Evolutionary conservation across 2,888 invertebrate species (phyloP).

Genomic region (Blera fallax): DNA sequence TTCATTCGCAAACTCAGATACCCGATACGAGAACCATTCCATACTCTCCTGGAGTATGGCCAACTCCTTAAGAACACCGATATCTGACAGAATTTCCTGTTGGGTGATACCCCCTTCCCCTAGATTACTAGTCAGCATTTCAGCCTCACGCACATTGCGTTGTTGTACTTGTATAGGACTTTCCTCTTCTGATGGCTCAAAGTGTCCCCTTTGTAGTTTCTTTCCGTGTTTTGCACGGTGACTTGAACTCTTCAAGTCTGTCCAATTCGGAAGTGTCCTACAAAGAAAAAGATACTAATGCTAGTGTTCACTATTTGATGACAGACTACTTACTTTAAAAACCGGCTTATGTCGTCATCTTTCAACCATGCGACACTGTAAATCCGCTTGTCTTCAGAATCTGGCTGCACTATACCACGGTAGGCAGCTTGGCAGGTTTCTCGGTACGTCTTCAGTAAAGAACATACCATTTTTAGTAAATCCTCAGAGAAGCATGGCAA

Average conservation of each 20-base stretch:
- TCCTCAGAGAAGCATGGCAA: conserved; percentile 89
- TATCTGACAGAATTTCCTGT: conserved; percentile 93
- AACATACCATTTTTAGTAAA: conserved; percentile 88
- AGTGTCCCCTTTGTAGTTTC: conserved; percentile 78
- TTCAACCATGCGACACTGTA: conserved; percentile 95
- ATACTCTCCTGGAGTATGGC: conserved; percentile 96
- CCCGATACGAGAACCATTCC: conserved; percentile 91
- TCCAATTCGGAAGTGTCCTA: conserved; percentile 91
- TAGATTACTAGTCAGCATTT: conserved; percentile 94
- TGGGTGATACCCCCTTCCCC: conserved; percentile 93
- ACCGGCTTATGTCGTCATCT: conserved; percentile 96
- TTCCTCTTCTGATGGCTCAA: conserved; percentile 86
- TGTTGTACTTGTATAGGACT: conserved; percentile 90
- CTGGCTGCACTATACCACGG: conserved; percentile 89
- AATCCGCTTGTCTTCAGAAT: conserved; percentile 89
- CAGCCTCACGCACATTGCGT: conserved; percentile 93
- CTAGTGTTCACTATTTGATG: neutral
- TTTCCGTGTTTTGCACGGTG: conserved; percentile 77
- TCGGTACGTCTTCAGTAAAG: conserved; percentile 87
- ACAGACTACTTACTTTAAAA: conserved; percentile 87
- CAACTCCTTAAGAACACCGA: conserved; percentile 90
- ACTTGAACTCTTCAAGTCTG: conserved; percentile 84
- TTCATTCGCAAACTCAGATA: conserved; percentile 84
- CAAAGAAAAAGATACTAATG: conserved; percentile 52
- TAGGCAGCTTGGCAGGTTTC: conserved; percentile 90